Percentiles rank a stretch among this genome's conserved stretches.
These are phyloP conservation scores for Chaetodon auriga DNA, from an alignment of 2,113 vertebrate genomes.

Conservation along the genomic window DNA sequence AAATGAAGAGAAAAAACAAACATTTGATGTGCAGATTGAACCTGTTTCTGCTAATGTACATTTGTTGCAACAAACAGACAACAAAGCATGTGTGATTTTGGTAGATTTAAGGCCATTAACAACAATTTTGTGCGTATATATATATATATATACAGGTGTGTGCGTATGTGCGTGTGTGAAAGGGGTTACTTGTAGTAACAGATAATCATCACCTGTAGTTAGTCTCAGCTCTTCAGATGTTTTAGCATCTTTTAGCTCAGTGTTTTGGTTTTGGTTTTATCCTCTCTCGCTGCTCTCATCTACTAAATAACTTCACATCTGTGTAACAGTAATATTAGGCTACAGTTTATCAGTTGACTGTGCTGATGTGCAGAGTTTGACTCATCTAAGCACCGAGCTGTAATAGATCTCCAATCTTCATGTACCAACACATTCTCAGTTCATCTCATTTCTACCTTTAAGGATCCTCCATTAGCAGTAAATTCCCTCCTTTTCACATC, in stretches of 20 bases:
- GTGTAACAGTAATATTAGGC: not conserved
- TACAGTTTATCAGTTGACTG: not conserved
- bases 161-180: not conserved
- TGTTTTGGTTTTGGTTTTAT: not conserved
- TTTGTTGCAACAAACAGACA: not conserved
- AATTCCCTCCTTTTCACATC: slow-evolving; percentile 42
- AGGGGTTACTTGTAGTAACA: not conserved
- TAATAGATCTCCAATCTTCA: slow-evolving; percentile 1
- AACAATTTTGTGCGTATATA: no score
- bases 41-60: not conserved
- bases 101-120: not conserved
- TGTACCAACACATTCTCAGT: not conserved
- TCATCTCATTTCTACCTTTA: slow-evolving; percentile 4
- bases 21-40: not conserved
- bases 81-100: not conserved
- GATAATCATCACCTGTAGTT: not conserved
- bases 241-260: not conserved
- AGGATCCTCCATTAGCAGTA: slow-evolving; percentile 20
- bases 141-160: not conserved
- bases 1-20: slow-evolving; percentile 17
- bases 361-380: not conserved
- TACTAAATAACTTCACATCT: not conserved
- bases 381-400: not conserved
- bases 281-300: not conserved
- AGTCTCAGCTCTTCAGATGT: not conserved